These are phyloP conservation scores for Eulithis prunata DNA, from an alignment of 2,888 invertebrate genomes.

Conservation along the genomic window DNA sequence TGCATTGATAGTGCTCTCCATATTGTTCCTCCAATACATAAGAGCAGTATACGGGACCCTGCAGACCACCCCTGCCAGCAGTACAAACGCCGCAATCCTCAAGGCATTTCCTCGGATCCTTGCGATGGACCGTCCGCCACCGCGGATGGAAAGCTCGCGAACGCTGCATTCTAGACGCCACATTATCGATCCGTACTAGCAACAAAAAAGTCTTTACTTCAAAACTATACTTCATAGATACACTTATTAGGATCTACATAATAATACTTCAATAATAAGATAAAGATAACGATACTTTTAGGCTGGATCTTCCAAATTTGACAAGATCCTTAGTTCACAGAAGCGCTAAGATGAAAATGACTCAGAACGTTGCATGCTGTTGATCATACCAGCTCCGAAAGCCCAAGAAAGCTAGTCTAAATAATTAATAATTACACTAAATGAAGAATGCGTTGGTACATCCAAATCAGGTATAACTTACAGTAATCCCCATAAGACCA, in stretches of 20 bases:
- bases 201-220: no score
- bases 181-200: conserved; percentile 70
- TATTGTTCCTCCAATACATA: conserved; percentile 86
- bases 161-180: conserved; percentile 87
- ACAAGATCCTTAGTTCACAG: no score
- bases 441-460: no score
- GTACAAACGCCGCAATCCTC: conserved; percentile 88
- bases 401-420: no score
- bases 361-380: no score
- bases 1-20: conserved; percentile 74
- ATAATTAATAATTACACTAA: no score
- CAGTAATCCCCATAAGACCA: conserved; percentile 88
- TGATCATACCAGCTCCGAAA: no score
- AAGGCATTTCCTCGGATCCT: conserved; percentile 88
- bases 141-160: conserved; percentile 84
- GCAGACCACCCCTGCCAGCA: conserved; percentile 87
- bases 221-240: no score
- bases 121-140: conserved; percentile 84
- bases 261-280: neutral
- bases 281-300: no score
- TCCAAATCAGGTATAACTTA: conserved; percentile 61
- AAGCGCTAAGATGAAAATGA: no score
- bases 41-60: conserved; percentile 90
- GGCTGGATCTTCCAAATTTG: no score
- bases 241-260: no score